Conservation (phyloP, 2,113 vertebrate genomes). For the Pachycephala philippinensis region DNA sequence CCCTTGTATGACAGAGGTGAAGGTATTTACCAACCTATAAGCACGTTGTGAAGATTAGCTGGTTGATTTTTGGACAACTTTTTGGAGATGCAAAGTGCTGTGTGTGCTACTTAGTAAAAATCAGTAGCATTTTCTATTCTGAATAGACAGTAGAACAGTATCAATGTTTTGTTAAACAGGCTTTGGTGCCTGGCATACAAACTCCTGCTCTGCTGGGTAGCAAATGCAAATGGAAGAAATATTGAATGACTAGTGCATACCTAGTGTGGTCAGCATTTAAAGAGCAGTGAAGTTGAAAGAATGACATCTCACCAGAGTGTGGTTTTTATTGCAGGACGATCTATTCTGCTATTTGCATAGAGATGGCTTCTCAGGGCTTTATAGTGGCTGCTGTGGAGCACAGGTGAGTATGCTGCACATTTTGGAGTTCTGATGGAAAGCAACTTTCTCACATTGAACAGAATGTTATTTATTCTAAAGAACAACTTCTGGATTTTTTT, state of each 20-base stretch:
- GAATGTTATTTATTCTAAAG: background rate
- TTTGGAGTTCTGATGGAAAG: background rate
- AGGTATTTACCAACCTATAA: background rate
- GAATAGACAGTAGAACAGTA: background rate
- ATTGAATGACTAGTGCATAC: rapidly evolving
- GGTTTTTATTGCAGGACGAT: slow-evolving; percentile 80
- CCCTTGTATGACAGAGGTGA: background rate
- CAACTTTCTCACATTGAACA: background rate
- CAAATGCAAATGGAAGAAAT: background rate
- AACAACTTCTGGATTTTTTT: background rate
- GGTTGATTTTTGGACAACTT: background rate
- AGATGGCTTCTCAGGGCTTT: slow-evolving; percentile 91
- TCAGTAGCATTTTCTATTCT: background rate
- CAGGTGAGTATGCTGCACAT: slow-evolving; percentile 73
- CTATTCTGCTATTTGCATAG: slow-evolving; percentile 91
- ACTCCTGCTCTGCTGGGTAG: background rate
- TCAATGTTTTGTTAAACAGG: background rate
- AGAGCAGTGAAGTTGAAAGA: background rate
- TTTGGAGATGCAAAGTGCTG: background rate
- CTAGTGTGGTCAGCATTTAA: background rate
- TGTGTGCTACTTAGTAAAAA: background rate
- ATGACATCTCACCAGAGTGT: background rate
- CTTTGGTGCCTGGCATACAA: background rate
- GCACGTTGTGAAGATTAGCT: background rate
- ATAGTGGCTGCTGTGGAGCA: slow-evolving; percentile 93